phyloP scores from a whole-genome alignment of 2,888 invertebrate species.

The Ferrisia virgata region DNA sequence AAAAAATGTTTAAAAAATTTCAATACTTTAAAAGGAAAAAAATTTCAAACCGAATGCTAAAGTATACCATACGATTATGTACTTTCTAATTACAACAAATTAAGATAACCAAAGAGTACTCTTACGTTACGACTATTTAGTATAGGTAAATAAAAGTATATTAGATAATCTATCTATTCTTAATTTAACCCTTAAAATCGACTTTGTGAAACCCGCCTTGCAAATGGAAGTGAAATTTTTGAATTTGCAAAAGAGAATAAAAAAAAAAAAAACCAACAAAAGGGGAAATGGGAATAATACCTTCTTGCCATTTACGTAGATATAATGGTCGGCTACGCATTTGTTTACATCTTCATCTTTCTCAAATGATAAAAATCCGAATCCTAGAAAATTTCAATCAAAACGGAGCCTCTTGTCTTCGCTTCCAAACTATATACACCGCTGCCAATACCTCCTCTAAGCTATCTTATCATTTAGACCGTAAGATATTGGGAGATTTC shows the following conservation, averaged over 20 bases:
- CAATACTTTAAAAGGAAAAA: not conserved
- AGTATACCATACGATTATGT: not conserved
- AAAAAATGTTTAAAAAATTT: not conserved
- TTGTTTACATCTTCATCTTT: conserved; percentile 40
- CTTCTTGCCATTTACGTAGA: conserved; percentile 44
- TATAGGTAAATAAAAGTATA: not conserved
- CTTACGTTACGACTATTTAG: conserved; percentile 15
- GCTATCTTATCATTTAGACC: conserved; percentile 3
- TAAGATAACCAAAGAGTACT: not conserved
- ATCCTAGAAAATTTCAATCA: conserved; percentile 43
- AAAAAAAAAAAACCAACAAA: conserved; percentile 16
- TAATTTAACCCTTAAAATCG: not conserved
- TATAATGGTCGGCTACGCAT: conserved; percentile 45
- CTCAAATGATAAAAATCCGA: conserved; percentile 45
- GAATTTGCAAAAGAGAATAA: conserved; percentile 2
- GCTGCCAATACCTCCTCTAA: conserved; percentile 27
- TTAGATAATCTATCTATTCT: not conserved
- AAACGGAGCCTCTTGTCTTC: conserved; percentile 31
- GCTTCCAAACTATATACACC: conserved; percentile 37
- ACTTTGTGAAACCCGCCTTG: not conserved
- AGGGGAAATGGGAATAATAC: conserved; percentile 36
- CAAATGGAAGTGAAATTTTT: conserved; percentile 2
- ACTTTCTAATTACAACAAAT: not conserved
- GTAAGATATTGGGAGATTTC: not conserved
- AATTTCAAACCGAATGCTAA: not conserved